A percentile compares a stretch with the other conserved stretches of the same genome.
phyloP scores from a whole-genome alignment of 2,888 invertebrate genomes.

The Drosophila stalkeri region DNA sequence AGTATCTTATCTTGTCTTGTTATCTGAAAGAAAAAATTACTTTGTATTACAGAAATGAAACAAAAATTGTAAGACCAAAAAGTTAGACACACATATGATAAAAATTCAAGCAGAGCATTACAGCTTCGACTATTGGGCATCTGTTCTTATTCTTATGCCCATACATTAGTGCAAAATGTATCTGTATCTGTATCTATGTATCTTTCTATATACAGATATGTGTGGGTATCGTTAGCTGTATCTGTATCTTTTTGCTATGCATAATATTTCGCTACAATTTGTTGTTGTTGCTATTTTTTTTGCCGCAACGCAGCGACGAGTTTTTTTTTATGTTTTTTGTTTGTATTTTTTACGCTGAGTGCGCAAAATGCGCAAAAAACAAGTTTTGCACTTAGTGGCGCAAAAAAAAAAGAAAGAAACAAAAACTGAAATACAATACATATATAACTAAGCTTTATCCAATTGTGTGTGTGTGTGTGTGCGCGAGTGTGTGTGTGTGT shows the following conservation, averaged over 20 bases:
- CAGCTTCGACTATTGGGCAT: background rate
- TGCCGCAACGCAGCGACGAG: constrained; percentile 55
- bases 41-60: too few species aligned
- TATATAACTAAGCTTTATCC: constrained; percentile 58
- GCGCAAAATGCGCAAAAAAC: constrained; percentile 80
- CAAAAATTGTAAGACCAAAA: too few species aligned
- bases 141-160: constrained; percentile 16
- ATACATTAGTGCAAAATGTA: constrained; percentile 23
- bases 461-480: constrained; percentile 15
- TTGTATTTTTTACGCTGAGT: constrained; percentile 69
- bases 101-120: constrained; percentile 9
- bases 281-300: constrained; percentile 40
- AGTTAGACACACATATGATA: background rate
- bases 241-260: constrained; percentile 41
- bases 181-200: constrained; percentile 19
- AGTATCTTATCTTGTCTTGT: too few species aligned
- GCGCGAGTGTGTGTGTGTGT: constrained; percentile 32
- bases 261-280: constrained; percentile 54
- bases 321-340: constrained; percentile 47
- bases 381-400: constrained; percentile 74
- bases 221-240: constrained; percentile 22
- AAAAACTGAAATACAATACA: constrained; percentile 31
- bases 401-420: constrained; percentile 30
- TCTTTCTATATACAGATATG: constrained; percentile 14
- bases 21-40: too few species aligned